These are phyloP conservation scores for Eulithis testata DNA, from an alignment of 2,888 invertebrate genomes.

Conservation along the genomic window DNA sequence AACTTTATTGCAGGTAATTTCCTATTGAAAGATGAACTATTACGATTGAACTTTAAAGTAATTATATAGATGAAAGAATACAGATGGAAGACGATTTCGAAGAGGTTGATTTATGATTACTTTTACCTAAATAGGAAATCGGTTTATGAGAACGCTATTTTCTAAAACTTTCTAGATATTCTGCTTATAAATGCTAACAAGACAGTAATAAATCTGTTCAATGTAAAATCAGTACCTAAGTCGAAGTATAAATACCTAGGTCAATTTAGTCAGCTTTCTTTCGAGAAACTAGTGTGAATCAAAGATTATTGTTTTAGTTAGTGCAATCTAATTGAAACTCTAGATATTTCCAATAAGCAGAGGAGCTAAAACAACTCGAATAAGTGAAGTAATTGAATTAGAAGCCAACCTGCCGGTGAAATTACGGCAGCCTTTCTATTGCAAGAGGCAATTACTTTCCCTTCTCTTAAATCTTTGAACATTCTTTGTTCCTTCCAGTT, in stretches of 20 bases:
- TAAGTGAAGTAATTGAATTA: conserved; percentile 65
- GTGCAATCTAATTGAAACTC: conserved; percentile 1
- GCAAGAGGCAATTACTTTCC: conserved; percentile 54
- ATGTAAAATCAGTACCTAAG: neutral
- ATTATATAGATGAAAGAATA: conserved; percentile 27
- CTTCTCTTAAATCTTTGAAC: conserved; percentile 45
- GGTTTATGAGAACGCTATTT: conserved; percentile 6
- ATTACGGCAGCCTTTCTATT: conserved; percentile 61
- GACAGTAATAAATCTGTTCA: neutral
- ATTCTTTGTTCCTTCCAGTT: conserved; percentile 38
- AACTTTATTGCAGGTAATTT: conserved; percentile 34
- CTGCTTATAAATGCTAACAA: neutral
- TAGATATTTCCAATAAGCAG: conserved; percentile 25
- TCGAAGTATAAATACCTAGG: too few relatives aligned
- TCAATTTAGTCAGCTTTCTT: neutral
- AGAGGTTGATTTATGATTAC: conserved; percentile 26
- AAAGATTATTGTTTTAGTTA: conserved; percentile 9
- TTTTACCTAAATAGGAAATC: conserved; percentile 15
- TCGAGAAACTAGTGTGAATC: neutral
- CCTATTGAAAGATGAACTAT: conserved; percentile 14
- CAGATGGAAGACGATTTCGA: conserved; percentile 24
- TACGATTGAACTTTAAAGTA: conserved; percentile 23
- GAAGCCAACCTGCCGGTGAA: conserved; percentile 54
- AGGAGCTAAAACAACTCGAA: conserved; percentile 42
- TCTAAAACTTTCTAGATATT: conserved; percentile 13